Conservation (phyloP, 2,797 vertebrate genomes). For the Odontamblyopus lacepedii region DNA sequence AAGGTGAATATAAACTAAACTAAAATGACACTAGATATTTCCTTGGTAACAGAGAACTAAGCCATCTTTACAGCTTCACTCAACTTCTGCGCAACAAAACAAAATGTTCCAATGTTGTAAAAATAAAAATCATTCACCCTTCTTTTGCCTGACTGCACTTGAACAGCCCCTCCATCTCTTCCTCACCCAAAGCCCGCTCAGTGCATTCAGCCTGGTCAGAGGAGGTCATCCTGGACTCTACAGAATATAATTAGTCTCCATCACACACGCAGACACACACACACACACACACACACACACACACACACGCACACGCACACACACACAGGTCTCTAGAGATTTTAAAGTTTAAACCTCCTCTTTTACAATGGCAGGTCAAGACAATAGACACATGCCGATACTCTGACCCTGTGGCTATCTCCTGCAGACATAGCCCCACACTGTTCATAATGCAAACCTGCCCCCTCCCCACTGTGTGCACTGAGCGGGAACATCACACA, state of each 20-base stretch:
- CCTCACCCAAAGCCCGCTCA: conserved; percentile 45
- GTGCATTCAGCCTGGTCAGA: conserved; percentile 52
- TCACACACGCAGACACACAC: conserved; percentile 47
- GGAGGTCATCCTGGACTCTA: conserved; percentile 63
- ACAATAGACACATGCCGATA: conserved; percentile 81
- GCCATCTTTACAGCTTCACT: neutral
- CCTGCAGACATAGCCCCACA: conserved; percentile 41
- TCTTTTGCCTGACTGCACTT: conserved; percentile 39
- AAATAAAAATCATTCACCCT: conserved; percentile 13
- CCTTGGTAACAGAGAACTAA: neutral
- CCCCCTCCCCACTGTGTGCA: conserved; percentile 22
- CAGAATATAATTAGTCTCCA: conserved; percentile 72
- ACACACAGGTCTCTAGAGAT: conserved; percentile 45
- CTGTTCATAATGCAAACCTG: conserved; percentile 34
- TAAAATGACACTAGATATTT: neutral
- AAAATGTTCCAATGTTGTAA: conserved; percentile 25
- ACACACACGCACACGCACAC: conserved; percentile 45
- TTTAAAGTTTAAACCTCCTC: conserved; percentile 66
- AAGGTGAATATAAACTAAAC: neutral
- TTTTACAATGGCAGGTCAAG: conserved; percentile 47
- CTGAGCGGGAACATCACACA: conserved; percentile 52
- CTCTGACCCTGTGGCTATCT: conserved; percentile 53
- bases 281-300: conserved; percentile 46
- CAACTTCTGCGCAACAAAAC: neutral
- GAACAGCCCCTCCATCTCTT: conserved; percentile 15